These are phyloP conservation scores for Porphyrio hochstetteri DNA, from an alignment of 2,113 vertebrate genomes.

Conservation along the genomic window DNA sequence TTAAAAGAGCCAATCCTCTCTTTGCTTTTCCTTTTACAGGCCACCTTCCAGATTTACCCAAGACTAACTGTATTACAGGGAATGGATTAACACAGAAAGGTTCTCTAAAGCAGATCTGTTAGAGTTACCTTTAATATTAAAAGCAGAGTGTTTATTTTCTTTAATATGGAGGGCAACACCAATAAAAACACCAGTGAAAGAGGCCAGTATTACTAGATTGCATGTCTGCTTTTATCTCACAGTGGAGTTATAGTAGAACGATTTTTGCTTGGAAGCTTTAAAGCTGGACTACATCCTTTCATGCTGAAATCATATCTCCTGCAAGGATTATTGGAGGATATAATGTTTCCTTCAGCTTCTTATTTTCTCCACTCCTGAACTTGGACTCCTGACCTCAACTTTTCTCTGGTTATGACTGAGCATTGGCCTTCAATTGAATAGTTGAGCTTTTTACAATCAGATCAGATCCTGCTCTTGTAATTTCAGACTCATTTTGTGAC, in stretches of 20 bases:
- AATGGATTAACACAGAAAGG: constrained; percentile 51
- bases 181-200: constrained; percentile 64
- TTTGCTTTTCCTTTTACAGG: constrained; percentile 45
- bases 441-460: constrained; percentile 59
- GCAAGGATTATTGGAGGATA: constrained; percentile 58
- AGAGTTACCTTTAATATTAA: constrained; percentile 67
- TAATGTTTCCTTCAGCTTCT: constrained; percentile 56
- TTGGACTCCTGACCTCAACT: constrained; percentile 56
- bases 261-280: constrained; percentile 68
- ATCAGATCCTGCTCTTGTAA: constrained; percentile 59
- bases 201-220: constrained; percentile 48
- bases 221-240: constrained; percentile 64
- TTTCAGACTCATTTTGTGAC: constrained; percentile 67
- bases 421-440: constrained; percentile 51
- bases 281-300: constrained; percentile 58
- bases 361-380: constrained; percentile 65
- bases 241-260: constrained; percentile 50
- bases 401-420: constrained; percentile 56
- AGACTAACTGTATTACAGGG: constrained; percentile 44
- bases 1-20: background rate
- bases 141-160: constrained; percentile 61
- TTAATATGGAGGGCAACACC: constrained; percentile 48
- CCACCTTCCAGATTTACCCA: constrained; percentile 38
- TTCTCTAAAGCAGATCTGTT: constrained; percentile 48
- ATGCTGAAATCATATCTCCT: constrained; percentile 68